Percentiles rank a stretch among this genome's conserved stretches.
phyloP scores from a whole-genome alignment of 2,113 vertebrate species.

The Anhinga anhinga region DNA sequence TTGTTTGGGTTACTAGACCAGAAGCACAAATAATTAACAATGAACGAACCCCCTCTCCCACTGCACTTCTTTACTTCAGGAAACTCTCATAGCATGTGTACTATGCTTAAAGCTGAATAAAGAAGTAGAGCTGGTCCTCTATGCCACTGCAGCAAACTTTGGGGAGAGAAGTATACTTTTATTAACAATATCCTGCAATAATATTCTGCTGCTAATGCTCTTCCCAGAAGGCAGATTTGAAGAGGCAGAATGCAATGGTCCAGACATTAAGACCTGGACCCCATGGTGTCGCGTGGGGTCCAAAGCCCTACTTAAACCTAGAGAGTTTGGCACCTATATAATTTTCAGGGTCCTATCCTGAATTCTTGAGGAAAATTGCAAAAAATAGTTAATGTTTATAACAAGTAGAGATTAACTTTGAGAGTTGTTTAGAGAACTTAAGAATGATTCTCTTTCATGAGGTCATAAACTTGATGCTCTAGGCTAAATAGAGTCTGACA shows the following conservation, averaged over 20 bases:
- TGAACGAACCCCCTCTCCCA: neutral
- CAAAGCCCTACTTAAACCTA: neutral
- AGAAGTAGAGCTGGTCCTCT: neutral
- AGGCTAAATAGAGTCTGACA: constrained; percentile 52
- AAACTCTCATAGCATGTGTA: neutral
- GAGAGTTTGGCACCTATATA: rapidly evolving
- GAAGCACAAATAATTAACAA: constrained; percentile 53
- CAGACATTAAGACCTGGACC: neutral
- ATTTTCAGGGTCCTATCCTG: neutral
- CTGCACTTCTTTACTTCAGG: neutral
- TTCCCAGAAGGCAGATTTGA: neutral
- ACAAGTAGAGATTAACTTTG: constrained; percentile 7
- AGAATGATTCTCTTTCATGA: constrained; percentile 43
- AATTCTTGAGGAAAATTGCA: neutral
- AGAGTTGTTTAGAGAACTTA: constrained; percentile 34
- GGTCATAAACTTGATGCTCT: constrained; percentile 38
- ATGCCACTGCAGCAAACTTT: neutral
- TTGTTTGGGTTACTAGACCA: constrained; percentile 7
- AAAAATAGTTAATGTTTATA: neutral
- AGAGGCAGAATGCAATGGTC: neutral
- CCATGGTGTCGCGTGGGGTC: neutral
- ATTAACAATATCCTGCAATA: neutral
- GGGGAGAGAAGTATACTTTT: neutral
- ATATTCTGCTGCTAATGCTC: neutral
- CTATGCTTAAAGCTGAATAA: neutral